Percentiles rank a stretch among this genome's conserved stretches.
These are phyloP conservation scores for Anthrax anthrax DNA, from an alignment of 2,888 invertebrate genomes.

Conservation along the genomic window DNA sequence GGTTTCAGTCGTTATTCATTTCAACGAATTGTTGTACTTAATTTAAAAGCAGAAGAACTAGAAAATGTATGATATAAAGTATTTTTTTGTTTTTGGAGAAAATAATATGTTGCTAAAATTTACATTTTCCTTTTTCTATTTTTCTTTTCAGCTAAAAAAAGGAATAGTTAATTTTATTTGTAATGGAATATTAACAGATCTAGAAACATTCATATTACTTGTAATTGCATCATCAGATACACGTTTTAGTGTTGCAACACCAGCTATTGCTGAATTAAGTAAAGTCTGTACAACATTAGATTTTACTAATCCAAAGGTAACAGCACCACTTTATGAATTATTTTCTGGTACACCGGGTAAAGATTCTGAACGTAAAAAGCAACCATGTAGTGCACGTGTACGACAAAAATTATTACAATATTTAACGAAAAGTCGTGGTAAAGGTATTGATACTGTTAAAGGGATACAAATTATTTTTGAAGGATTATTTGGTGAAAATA, in stretches of 20 bases:
- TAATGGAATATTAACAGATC: constrained; percentile 59
- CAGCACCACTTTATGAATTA: constrained; percentile 62
- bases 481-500: constrained; percentile 67
- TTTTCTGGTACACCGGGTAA: constrained; percentile 42
- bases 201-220: constrained; percentile 59
- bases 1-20: constrained; percentile 64
- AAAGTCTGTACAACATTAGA: constrained; percentile 58
- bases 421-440: constrained; percentile 56
- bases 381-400: constrained; percentile 68
- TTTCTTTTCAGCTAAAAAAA: constrained; percentile 44
- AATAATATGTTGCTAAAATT: neutral
- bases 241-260: constrained; percentile 74
- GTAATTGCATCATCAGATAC: constrained; percentile 82
- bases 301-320: constrained; percentile 55
- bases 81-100: too few species aligned
- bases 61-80: constrained; percentile 45
- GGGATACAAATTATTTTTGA: constrained; percentile 84
- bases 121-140: neutral
- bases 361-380: constrained; percentile 53
- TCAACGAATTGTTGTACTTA: constrained; percentile 58
- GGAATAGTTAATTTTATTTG: constrained; percentile 71
- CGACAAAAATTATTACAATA: constrained; percentile 74
- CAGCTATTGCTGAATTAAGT: constrained; percentile 72
- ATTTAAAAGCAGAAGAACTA: constrained; percentile 61
- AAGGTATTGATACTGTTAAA: constrained; percentile 59